Conservation (phyloP, 2,113 vertebrate genomes). For the Nansenia antarctica region DNA sequence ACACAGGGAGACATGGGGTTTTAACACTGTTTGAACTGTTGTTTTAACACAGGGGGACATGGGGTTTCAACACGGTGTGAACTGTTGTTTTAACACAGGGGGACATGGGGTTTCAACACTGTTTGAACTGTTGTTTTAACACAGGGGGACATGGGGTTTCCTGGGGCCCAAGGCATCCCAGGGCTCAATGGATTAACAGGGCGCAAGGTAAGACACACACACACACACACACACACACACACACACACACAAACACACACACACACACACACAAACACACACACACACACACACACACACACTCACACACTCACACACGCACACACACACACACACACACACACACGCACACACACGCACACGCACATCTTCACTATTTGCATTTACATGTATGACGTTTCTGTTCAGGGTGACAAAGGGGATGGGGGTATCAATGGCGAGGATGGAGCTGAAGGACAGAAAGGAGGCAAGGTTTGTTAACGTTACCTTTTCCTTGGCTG, state of each 20-base stretch:
- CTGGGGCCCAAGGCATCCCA: slow-evolving; percentile 75
- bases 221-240: not conserved
- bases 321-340: not conserved
- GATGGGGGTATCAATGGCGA: slow-evolving; percentile 69
- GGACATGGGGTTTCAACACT: not conserved
- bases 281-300: not conserved
- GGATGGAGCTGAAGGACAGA: slow-evolving; percentile 74
- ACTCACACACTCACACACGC: not conserved
- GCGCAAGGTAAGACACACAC: slow-evolving; percentile 73
- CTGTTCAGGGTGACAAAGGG: slow-evolving; percentile 78
- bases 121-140: not conserved
- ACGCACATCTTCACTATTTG: not conserved
- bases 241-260: not conserved
- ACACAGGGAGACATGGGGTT: slow-evolving; percentile 79
- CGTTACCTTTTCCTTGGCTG: not conserved
- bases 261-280: not conserved
- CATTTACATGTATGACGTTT: not conserved
- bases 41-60: too few relatives aligned
- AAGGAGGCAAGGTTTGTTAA: slow-evolving; percentile 82
- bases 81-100: too few relatives aligned
- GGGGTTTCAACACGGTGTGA: too few relatives aligned
- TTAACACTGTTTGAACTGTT: too few relatives aligned
- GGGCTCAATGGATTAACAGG: slow-evolving; percentile 75
- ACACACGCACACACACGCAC: not conserved
- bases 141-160: slow-evolving; percentile 79